These are phyloP conservation scores for Pseudochirops cupreus DNA, from an alignment of 2,797 vertebrate genomes.

Conservation along the genomic window DNA sequence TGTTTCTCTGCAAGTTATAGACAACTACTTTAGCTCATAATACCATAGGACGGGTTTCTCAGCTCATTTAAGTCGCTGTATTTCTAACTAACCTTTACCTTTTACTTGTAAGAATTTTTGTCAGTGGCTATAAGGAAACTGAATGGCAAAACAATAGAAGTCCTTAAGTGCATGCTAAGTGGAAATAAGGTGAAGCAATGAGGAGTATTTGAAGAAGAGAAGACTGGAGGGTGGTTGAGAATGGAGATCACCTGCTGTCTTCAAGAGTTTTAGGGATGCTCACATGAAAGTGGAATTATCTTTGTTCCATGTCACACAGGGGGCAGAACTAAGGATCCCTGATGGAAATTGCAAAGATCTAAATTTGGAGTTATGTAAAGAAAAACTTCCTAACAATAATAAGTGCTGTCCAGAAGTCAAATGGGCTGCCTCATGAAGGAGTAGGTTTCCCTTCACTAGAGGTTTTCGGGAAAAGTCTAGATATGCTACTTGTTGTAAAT, in stretches of 20 bases:
- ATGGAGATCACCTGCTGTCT: no score
- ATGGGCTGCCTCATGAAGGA: background rate
- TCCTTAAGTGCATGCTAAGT: background rate
- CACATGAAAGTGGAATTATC: no score
- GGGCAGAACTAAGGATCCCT: no score
- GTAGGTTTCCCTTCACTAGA: background rate
- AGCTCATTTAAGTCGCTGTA: slow-evolving; percentile 64
- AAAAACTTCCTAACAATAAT: background rate
- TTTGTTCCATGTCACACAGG: no score
- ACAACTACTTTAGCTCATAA: slow-evolving; percentile 62
- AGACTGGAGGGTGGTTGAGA: no score
- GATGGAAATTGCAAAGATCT: background rate
- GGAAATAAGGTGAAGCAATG: no score
- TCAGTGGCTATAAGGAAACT: background rate
- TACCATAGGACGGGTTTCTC: slow-evolving; percentile 71
- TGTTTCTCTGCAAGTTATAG: slow-evolving; percentile 72
- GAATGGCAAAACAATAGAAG: background rate
- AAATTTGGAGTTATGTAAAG: background rate
- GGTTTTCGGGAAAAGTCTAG: background rate
- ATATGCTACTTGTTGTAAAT: background rate
- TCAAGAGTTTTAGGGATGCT: no score
- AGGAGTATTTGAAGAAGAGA: no score
- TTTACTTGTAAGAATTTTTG: slow-evolving; percentile 39
- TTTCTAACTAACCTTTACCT: slow-evolving; percentile 46
- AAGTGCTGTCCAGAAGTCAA: background rate